Evolutionary conservation across 1,140 invertebrate genomes (phyloP), one percentile per base, ranked within the genome.

Genomic region (Leptinotarsa texana): DNA sequence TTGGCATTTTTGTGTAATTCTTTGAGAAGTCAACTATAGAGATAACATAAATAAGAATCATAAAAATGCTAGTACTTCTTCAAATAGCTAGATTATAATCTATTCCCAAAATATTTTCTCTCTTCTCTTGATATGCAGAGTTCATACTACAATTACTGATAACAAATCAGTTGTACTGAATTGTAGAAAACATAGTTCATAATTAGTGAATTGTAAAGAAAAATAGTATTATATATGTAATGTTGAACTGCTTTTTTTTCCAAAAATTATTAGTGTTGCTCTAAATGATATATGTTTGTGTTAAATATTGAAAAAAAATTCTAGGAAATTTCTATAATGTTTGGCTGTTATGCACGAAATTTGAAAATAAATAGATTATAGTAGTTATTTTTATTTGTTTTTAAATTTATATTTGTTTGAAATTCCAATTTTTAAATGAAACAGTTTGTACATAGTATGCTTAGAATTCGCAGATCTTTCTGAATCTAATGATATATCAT

Each of bases 291-390:
- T 69, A 74, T 74, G 72, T 77, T 74, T 77, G 42, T 72, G 73
- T 75, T 77, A 67, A 74, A 71, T 71, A 71, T 71, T 71, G 57
- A 27, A 24, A 71, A 61, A 71, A 71, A 18, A 27, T 22, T 63
- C 49, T 21, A 71, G 15, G 48, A 63, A 63, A 63, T 27, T 57
- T 71, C 21, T n/a, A n/a, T 73, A 74, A 74, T 68, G 69, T 76
- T 73, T 77, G 76, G 76, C 76, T 75, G 76, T 77, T 77, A 77
- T 65, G 73, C 76, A 75, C 73, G 63, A 77, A 75, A 77, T 77
- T 72, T 24, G 21, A 75, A 74, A 77, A 75, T 77, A 77, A 72
- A 75, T 75, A 75, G 8, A 51, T 63, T 73, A 73, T 62, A 15
- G 27, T 57, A 62, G 24, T 62, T 57, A 57, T 71, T 17, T 33